A percentile compares a stretch with the other conserved stretches of the same genome.
Evolutionary conservation across 2,888 invertebrate species (phyloP).

Genomic region (Nomada ruficornis): DNA sequence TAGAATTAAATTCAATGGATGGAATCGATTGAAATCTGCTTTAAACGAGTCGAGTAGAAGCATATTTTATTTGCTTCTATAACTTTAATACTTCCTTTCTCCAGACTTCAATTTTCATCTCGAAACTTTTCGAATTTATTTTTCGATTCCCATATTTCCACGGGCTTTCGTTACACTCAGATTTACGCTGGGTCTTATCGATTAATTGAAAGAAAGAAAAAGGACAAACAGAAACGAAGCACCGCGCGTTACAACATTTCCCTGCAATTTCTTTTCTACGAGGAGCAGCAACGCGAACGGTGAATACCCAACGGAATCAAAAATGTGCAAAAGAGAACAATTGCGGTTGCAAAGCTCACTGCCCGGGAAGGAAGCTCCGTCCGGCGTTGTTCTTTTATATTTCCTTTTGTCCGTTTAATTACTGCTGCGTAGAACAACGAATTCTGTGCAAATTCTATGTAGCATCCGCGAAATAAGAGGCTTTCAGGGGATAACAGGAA

Average conservation of each 20-base stretch:
- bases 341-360: slow-evolving; percentile 3
- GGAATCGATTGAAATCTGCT: too few relatives aligned
- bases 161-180: too few relatives aligned
- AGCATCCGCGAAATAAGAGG: slow-evolving; percentile 52
- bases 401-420: slow-evolving; percentile 49
- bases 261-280: background rate
- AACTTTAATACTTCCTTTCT: too few relatives aligned
- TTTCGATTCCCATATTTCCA: too few relatives aligned
- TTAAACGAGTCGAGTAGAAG: too few relatives aligned
- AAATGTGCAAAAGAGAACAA: slow-evolving; percentile 36
- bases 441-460: slow-evolving; percentile 42
- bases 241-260: background rate
- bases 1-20: too few relatives aligned
- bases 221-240: background rate
- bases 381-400: slow-evolving; percentile 23
- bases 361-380: slow-evolving; percentile 5
- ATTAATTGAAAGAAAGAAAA: background rate
- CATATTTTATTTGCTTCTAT: too few relatives aligned
- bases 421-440: slow-evolving; percentile 45
- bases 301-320: slow-evolving; percentile 12
- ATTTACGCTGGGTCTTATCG: background rate
- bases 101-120: too few relatives aligned
- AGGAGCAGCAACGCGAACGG: background rate
- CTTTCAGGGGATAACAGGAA: slow-evolving; percentile 55
- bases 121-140: too few relatives aligned